Conservation (phyloP, 35 echinoderm and acorn worm genomes). For the Ophiothrix spiculata region DNA sequence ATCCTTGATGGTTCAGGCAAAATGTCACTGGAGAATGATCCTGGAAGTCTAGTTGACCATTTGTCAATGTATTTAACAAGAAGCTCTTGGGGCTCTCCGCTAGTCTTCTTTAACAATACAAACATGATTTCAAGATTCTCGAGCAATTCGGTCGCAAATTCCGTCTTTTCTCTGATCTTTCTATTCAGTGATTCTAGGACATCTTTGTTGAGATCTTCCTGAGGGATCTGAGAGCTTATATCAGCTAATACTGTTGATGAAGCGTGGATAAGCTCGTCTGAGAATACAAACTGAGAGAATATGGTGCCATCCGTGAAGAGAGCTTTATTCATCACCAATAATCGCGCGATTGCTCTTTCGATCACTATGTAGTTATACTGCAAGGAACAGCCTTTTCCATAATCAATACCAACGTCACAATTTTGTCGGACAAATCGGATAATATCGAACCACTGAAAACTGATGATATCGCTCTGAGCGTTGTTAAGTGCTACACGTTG, state of each 20-base stretch:
- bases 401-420: slow-evolving; percentile 22
- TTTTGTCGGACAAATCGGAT: background rate
- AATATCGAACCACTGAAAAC: background rate
- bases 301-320: background rate
- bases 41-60: background rate
- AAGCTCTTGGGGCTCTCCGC: slow-evolving; percentile 6
- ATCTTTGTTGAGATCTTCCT: slow-evolving; percentile 20
- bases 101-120: slow-evolving; percentile 29
- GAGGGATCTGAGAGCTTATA: background rate
- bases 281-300: slow-evolving; percentile 1
- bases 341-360: slow-evolving; percentile 17
- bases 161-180: background rate
- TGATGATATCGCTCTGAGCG: background rate
- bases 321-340: slow-evolving; percentile 24
- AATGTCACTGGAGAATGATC: background rate
- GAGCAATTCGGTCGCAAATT: slow-evolving; percentile 21
- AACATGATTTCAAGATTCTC: slow-evolving; percentile 16
- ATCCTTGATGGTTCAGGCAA: background rate
- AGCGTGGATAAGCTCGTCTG: slow-evolving; percentile 21
- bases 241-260: background rate
- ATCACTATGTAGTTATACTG: slow-evolving; percentile 16
- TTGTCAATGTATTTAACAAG: slow-evolving; percentile 13
- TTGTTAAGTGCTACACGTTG: slow-evolving; percentile 1
- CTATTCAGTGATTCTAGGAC: background rate
- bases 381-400: slow-evolving; percentile 9